Evolutionary conservation across 2,888 invertebrate genomes (phyloP).

Genomic region (Brenthis hecate): DNA sequence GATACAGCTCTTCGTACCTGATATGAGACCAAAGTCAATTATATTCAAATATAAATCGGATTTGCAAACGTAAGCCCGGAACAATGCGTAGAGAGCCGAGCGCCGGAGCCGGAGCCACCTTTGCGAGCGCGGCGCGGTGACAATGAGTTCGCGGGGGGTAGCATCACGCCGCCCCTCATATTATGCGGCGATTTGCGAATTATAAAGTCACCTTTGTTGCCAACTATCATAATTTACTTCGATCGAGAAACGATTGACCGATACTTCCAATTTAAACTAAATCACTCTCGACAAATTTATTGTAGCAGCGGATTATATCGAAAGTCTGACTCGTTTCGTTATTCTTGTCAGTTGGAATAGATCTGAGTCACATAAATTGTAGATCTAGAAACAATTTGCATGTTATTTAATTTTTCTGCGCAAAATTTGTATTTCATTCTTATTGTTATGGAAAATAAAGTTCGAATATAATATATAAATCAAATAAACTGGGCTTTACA

Average conservation of each 20-base stretch:
- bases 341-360: constrained; percentile 23
- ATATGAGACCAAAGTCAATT: constrained; percentile 78
- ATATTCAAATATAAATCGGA: constrained; percentile 83
- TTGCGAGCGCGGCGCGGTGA: constrained; percentile 30
- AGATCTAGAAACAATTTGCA: constrained; percentile 18
- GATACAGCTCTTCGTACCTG: constrained; percentile 71
- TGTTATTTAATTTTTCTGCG: constrained; percentile 7
- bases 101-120: constrained; percentile 60
- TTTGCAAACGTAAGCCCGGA: constrained; percentile 78
- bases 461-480: no score
- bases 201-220: constrained; percentile 16
- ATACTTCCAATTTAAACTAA: constrained; percentile 37
- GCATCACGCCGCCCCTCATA: constrained; percentile 21
- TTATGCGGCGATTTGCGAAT: constrained; percentile 12
- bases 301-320: constrained; percentile 33
- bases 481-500: no score
- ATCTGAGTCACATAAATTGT: constrained; percentile 30
- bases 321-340: constrained; percentile 29
- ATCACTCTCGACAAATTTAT: constrained; percentile 34
- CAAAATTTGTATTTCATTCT: constrained; percentile 11
- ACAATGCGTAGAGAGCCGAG: constrained; percentile 72
- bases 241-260: constrained; percentile 37
- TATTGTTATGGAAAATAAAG: not conserved
- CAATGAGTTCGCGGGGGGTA: constrained; percentile 14
- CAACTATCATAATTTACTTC: constrained; percentile 38